Base-by-base conservation (phyloP, 2,888 invertebrate genomes). In the Pelosia muscerda region DNA sequence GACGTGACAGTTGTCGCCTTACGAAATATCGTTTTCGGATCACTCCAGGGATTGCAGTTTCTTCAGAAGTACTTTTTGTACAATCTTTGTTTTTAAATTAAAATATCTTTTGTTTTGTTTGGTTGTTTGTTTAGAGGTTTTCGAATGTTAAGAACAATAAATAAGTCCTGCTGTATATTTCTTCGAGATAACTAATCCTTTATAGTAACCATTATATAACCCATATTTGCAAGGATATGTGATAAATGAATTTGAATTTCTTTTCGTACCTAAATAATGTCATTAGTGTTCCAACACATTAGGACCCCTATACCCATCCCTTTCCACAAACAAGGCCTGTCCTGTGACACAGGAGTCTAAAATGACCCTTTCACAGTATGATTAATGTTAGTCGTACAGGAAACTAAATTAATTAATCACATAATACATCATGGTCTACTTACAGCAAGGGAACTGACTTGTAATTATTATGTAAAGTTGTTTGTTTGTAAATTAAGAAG, bases 11-110 rank as follows among this genome's bases (percentile, higher is more conserved):
- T 59, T 54, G 56, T 22, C 42, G 22, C 42, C 28, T 38, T 42
- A 69, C 28, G 72, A 69, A 63, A 78, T 76, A 72, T 78, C 81
- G 76, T 75, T 78, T 75, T 60, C 34, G 38, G 60, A 72, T 69
- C 62, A 66, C 76, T 71, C 57, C 31, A 8, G 73, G 71, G 69
- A 68, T 49, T 28, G 10, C 1, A 38, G 56, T 26, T 65, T 38
- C 11, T 26, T 62, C 58, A 54, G 10, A 15, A 56, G 8, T 54
- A 57, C 55, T 61, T 62, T 54, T 34, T 54, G 34, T 26, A 4
- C 19, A 59, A 38, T 38, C 59, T 59, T 34, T 13, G 22, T 25
- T 15, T n/a, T 54, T 34, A 26, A 26, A 42, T 42, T 25, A 11
- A 25, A 49, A 61, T 8, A n/a, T 49, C 19, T 28, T 31, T 8